Evolutionary conservation across 1,140 invertebrate species (phyloP).

Genomic region (Drosophila cardini): DNA sequence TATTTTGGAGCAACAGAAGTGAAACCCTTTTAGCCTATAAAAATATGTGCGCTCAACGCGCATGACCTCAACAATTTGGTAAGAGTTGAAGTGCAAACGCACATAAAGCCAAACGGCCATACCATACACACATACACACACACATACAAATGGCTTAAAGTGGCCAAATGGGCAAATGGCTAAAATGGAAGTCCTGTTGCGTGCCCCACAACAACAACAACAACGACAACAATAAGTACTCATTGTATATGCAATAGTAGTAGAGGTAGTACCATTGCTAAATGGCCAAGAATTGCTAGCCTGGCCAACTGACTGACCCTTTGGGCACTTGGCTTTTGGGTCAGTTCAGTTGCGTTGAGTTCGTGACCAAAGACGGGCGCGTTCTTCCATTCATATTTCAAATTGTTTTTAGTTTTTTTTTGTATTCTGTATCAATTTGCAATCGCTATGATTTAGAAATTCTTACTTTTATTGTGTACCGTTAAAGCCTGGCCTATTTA

Average conservation of each 20-base stretch:
- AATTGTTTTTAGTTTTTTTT: conserved; percentile 18
- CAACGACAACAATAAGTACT: conserved; percentile 26
- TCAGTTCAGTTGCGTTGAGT: conserved; percentile 79
- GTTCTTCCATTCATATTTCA: conserved; percentile 66
- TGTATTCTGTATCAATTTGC: conserved; percentile 47
- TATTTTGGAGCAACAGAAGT: conserved; percentile 25
- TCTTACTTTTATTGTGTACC: conserved; percentile 14
- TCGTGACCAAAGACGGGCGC: conserved; percentile 77
- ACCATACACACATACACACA: conserved; percentile 62
- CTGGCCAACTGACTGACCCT: conserved; percentile 51
- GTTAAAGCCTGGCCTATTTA: conserved; percentile 15
- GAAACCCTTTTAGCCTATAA: conserved; percentile 70
- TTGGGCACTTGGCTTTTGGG: conserved; percentile 57
- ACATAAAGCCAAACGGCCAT: conserved; percentile 39
- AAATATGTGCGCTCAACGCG: conserved; percentile 73
- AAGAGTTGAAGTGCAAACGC: conserved; percentile 75
- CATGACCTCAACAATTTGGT: conserved; percentile 81
- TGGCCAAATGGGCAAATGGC: background rate
- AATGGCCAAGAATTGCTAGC: conserved; percentile 50
- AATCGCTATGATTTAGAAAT: conserved; percentile 57
- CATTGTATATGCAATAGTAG: conserved; percentile 4
- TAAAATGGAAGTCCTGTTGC: conserved; percentile 66
- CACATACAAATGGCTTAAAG: conserved; percentile 21
- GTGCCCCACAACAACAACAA: conserved; percentile 49
- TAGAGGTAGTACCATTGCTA: conserved; percentile 17